Base-by-base conservation (phyloP, 2,888 invertebrate species). In the Marasmarcha lunaedactyla region DNA sequence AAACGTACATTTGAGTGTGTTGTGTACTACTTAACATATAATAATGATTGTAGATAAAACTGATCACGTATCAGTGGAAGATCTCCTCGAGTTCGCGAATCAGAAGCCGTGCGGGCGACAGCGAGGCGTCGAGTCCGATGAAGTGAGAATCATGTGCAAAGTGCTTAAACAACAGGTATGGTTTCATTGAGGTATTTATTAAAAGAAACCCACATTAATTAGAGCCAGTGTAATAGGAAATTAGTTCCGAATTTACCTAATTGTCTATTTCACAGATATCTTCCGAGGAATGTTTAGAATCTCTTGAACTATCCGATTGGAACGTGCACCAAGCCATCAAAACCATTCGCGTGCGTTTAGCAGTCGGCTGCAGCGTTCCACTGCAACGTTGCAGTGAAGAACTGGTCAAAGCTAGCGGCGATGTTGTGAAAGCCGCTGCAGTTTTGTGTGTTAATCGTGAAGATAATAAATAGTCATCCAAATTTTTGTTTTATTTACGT, bases 31-130 rank as follows among this genome's bases (percentile, higher is more conserved):
- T n/a, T n/a, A n/a, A n/a, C n/a, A n/a, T n/a, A n/a, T n/a, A n/a
- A n/a, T n/a, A n/a, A n/a, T n/a, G n/a, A n/a, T 55, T 53, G 4
- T 50, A 65, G 59, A 85, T 52, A 86, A 89, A 47, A 49, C 62
- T 36, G 94, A 95, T 59, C 92, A 94, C 52, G 95, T 95, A 1
- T 95, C 94, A 36, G 95, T 95, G 54, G 96, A 96, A 66, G 95
- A 96, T 74, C 77, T 96, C 41, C 70, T 95, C 40, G 95, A 95
- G 63, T 96, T 96, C 59, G 92, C 94, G 0, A 90, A 92, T 62
- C 89, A 90, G 50, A 92, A 91, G 46, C 94, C 94, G 0, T 91
- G 90, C 51, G 93, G 94, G 0, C 87, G 90, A 34, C 92, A 93
- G 36, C 87, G 92, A 3, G 94, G 94, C 10, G 88, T 91, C 10